Base-by-base conservation (phyloP, 2,888 invertebrate species). In the Parascotia fuliginaria region DNA sequence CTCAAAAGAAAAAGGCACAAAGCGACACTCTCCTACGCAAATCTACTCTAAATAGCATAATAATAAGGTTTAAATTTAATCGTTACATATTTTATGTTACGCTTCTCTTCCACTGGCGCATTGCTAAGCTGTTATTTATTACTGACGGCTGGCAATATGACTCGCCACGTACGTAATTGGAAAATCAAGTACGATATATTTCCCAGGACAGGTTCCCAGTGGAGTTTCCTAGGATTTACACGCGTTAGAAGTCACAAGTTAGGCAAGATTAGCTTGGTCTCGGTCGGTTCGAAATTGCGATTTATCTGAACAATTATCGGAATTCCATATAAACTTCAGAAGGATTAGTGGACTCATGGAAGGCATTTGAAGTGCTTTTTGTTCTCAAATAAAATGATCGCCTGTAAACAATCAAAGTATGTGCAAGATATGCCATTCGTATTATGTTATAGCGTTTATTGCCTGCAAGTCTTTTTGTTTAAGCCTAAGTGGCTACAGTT, bases 181-280 rank as follows among this genome's bases (percentile, higher is more conserved):
- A 83, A 84, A 85, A 85, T 86, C 83, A 82, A 77, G 74, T 73
- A 80, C 77, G 73, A 83, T 87, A 84, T 82, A 85, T 87, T 77
- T 77, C 73, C 67, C 48, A 53, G 65, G 60, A 58, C 70, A 64
- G 55, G 64, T 69, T 62, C 79, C 59, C 44, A 32, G 5, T 67
- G 65, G 70, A 72, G 65, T 68, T 73, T 45, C 50, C 48, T 46
- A 56, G 63, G 70, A 74, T 76, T 79, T 77, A 73, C 70, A 65
- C 63, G 58, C 70, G 69, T 66, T 66, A 70, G 60, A 58, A 73
- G 67, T 68, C 68, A 65, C 61, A 71, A 74, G 72, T 68, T 73
- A 63, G 56, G 41, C 45, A 52, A 60, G 68, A 70, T 72, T 70
- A 72, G 62, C 34, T 44, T 19, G 37, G 42, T 34, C 49, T 43